Evolutionary conservation across 2,797 vertebrate genomes (phyloP).

Genomic region (Sebastes matsubarae): DNA sequence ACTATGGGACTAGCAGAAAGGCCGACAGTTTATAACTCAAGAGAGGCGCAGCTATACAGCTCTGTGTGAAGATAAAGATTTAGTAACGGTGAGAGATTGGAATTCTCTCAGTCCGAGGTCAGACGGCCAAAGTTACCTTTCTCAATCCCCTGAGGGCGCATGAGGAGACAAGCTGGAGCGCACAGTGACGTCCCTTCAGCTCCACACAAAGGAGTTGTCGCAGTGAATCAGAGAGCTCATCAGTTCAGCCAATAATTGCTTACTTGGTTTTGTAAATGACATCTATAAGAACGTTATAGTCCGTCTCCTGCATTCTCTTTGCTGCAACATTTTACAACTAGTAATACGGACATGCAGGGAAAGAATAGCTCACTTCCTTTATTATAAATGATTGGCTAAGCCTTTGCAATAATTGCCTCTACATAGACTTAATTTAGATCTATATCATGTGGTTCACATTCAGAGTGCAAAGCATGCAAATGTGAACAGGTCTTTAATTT

Average conservation of each 20-base stretch:
- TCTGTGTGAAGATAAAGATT: constrained; percentile 79
- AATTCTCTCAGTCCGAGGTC: constrained; percentile 82
- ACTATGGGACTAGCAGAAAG: constrained; percentile 79
- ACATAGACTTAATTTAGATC: background rate
- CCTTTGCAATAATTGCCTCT: background rate
- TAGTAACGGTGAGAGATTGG: constrained; percentile 81
- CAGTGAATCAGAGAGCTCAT: constrained; percentile 54
- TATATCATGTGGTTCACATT: background rate
- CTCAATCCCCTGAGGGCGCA: constrained; percentile 59
- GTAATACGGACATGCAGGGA: background rate
- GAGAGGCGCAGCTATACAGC: constrained; percentile 70
- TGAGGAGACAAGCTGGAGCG: constrained; percentile 53
- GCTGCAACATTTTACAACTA: constrained; percentile 1
- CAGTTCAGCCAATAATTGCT: constrained; percentile 59
- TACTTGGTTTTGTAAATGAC: constrained; percentile 52
- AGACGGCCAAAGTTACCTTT: constrained; percentile 77
- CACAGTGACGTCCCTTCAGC: constrained; percentile 58
- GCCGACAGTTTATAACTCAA: constrained; percentile 80
- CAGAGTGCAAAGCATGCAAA: background rate
- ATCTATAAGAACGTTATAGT: constrained; percentile 17
- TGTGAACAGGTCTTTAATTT: constrained; percentile 6
- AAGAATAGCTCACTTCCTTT: background rate
- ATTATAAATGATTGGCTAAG: background rate
- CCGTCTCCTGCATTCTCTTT: constrained; percentile 1
- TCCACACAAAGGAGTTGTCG: constrained; percentile 63